Conservation (phyloP, 2,113 vertebrate species). For the Pachycephala philippinensis region DNA sequence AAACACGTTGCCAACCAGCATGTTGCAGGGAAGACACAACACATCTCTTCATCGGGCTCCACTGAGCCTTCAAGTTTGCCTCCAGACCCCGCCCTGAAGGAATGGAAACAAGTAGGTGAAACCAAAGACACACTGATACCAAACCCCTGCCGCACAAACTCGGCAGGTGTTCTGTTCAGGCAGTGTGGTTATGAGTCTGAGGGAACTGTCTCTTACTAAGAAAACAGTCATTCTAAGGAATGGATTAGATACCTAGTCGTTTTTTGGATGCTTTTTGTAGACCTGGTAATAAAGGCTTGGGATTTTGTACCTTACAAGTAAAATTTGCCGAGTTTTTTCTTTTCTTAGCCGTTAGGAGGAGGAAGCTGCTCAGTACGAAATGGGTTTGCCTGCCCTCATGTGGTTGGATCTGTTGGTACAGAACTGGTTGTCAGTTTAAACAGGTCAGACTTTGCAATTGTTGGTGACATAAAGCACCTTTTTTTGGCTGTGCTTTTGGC, state of each 20-base stretch:
- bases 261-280: neutral
- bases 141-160: neutral
- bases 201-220: neutral
- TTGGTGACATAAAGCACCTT: neutral
- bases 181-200: neutral
- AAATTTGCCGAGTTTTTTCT: neutral
- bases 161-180: neutral
- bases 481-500: neutral
- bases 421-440: neutral
- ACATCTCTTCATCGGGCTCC: neutral
- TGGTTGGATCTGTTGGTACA: neutral
- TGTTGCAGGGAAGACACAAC: neutral
- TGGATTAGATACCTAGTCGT: neutral
- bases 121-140: neutral
- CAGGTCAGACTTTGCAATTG: neutral
- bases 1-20: neutral
- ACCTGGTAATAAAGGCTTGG: neutral
- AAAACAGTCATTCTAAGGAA: neutral
- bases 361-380: neutral
- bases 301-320: neutral
- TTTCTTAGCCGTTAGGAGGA: neutral
- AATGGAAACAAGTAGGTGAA: conserved; percentile 90
- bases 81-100: conserved; percentile 63
- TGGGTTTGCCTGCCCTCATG: neutral
- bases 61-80: conserved; percentile 42